A percentile compares a stretch with the other conserved stretches of the same genome.
Evolutionary conservation across 2,113 vertebrate genomes (phyloP).

Genomic region (Abramis brama): DNA sequence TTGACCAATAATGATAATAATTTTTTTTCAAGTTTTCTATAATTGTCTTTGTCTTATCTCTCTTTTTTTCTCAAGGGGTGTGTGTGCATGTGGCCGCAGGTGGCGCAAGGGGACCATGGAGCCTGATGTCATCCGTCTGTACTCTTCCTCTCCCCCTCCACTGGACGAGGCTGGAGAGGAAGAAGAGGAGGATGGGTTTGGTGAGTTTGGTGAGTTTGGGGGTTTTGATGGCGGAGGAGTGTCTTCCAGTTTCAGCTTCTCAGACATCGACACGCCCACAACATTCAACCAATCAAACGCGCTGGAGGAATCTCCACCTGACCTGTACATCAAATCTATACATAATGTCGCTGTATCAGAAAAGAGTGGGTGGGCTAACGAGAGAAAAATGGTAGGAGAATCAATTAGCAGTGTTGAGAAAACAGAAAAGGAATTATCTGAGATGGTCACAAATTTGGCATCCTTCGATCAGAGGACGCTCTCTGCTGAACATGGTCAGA

Average conservation of each 20-base stretch:
- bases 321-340: slow-evolving; percentile 71
- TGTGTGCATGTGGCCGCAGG: slow-evolving; percentile 70
- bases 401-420: background rate
- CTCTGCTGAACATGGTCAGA: slow-evolving; percentile 38
- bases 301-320: slow-evolving; percentile 76
- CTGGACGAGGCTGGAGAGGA: slow-evolving; percentile 84
- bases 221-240: slow-evolving; percentile 79
- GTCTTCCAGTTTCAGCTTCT: slow-evolving; percentile 76
- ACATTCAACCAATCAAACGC: slow-evolving; percentile 67
- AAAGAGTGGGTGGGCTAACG: background rate
- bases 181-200: slow-evolving; percentile 89
- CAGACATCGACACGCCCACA: slow-evolving; percentile 75
- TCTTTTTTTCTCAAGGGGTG: slow-evolving; percentile 13
- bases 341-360: slow-evolving; percentile 35
- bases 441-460: slow-evolving; percentile 20
- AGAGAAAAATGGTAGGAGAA: background rate
- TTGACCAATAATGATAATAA: too few species aligned
- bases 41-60: background rate
- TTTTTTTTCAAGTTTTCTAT: background rate
- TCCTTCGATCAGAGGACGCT: slow-evolving; percentile 4
- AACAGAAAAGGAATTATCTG: background rate
- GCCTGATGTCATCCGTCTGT: slow-evolving; percentile 86
- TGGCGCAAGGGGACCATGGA: slow-evolving; percentile 84
- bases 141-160: slow-evolving; percentile 86
- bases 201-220: slow-evolving; percentile 88